phyloP scores from a whole-genome alignment of 2,888 invertebrate genomes.

The Corythucha ciliata region DNA sequence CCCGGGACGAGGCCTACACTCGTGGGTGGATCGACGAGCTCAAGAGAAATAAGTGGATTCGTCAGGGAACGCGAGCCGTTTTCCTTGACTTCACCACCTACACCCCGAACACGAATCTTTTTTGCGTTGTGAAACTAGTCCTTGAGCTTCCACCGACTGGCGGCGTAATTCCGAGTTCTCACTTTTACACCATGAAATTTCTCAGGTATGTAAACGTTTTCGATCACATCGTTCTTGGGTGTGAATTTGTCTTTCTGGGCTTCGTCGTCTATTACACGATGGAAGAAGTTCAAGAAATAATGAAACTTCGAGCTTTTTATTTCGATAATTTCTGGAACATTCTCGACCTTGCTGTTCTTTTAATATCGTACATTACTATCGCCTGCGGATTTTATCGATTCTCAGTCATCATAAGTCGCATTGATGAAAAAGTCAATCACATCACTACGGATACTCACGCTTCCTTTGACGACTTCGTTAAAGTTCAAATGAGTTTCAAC shows the following conservation, averaged over 20 bases:
- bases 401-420: background rate
- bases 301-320: background rate
- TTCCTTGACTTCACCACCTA: conserved; percentile 64
- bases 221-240: conserved; percentile 9
- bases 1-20: conserved; percentile 42
- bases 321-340: conserved; percentile 13
- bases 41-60: conserved; percentile 55
- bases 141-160: conserved; percentile 17
- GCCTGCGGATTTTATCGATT: background rate
- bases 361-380: background rate
- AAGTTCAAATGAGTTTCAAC: background rate
- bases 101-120: conserved; percentile 62
- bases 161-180: conserved; percentile 1
- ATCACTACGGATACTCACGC: background rate
- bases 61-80: conserved; percentile 55
- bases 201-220: background rate
- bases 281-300: background rate
- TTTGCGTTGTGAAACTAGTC: conserved; percentile 44
- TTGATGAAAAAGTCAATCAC: background rate
- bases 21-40: conserved; percentile 44
- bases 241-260: conserved; percentile 4
- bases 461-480: background rate
- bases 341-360: conserved; percentile 7
- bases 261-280: conserved; percentile 9
- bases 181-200: conserved; percentile 8